Evolutionary conservation across 2,797 vertebrate species (phyloP).

Genomic region (Acipenser oxyrinchus): DNA sequence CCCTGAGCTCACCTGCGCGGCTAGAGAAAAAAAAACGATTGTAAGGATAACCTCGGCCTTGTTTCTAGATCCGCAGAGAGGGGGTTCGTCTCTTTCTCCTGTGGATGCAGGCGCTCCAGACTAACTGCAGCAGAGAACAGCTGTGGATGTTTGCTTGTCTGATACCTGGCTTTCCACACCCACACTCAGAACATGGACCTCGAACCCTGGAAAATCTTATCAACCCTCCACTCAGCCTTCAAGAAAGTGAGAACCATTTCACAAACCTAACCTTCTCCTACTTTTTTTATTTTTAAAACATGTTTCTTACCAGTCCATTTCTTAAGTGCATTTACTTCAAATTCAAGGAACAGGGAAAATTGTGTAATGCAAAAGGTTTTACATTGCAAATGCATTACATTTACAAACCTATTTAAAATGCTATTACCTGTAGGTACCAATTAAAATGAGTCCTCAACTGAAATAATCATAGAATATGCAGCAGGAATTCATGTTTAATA

Average conservation of each 20-base stretch:
- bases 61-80: slow-evolving; percentile 84
- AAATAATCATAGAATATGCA: no score
- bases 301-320: neutral
- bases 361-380: neutral
- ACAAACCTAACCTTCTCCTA: no score
- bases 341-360: neutral
- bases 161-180: slow-evolving; percentile 92
- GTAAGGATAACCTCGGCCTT: neutral
- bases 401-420: no score
- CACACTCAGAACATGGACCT: slow-evolving; percentile 79
- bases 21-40: neutral
- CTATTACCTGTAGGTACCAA: no score
- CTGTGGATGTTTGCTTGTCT: slow-evolving; percentile 95
- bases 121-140: slow-evolving; percentile 85
- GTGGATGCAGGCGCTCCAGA: slow-evolving; percentile 95
- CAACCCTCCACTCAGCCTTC: slow-evolving; percentile 81
- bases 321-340: neutral
- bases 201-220: slow-evolving; percentile 91
- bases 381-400: no score
- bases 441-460: no score
- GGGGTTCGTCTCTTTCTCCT: slow-evolving; percentile 91
- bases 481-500: no score
- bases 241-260: slow-evolving; percentile 75
- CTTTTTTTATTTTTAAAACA: neutral
- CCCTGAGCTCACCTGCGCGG: no score